Conservation (phyloP, 2,113 vertebrate genomes). For the Brachypteracias leptosomus region DNA sequence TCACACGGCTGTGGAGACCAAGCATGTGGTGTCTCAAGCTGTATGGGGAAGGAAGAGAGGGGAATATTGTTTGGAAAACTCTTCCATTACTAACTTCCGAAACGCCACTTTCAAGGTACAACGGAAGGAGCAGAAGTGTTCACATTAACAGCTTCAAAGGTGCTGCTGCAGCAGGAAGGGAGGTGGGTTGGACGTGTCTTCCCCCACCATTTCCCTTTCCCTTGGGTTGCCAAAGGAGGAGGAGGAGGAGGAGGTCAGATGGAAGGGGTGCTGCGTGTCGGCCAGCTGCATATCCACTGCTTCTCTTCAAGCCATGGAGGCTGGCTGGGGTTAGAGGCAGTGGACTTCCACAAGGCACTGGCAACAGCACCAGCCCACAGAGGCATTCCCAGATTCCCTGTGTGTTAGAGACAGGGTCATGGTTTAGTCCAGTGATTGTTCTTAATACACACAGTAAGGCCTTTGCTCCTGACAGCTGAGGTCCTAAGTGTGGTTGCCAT, state of each 20-base stretch:
- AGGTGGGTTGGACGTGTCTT: neutral
- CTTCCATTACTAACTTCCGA: neutral
- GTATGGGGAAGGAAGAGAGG: neutral
- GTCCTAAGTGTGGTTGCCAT: neutral
- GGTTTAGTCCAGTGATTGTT: neutral
- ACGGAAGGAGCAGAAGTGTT: neutral
- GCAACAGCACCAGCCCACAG: neutral
- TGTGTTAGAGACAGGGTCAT: too few species aligned
- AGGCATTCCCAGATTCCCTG: neutral
- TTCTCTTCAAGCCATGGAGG: neutral
- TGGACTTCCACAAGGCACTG: too few species aligned
- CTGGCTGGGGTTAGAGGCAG: neutral
- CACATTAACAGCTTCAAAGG: neutral
- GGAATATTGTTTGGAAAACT: neutral
- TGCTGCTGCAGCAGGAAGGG: neutral
- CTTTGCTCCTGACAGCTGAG: neutral
- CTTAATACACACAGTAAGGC: neutral
- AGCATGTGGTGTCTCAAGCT: fast-evolving
- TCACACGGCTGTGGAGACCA: neutral
- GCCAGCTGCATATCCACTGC: neutral
- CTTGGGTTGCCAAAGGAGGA: neutral
- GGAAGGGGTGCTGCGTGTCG: fast-evolving
- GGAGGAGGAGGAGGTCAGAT: neutral
- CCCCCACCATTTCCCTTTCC: neutral
- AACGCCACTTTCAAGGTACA: neutral